These are phyloP conservation scores for Tichodroma muraria DNA, from an alignment of 2,113 vertebrate genomes.

Conservation along the genomic window DNA sequence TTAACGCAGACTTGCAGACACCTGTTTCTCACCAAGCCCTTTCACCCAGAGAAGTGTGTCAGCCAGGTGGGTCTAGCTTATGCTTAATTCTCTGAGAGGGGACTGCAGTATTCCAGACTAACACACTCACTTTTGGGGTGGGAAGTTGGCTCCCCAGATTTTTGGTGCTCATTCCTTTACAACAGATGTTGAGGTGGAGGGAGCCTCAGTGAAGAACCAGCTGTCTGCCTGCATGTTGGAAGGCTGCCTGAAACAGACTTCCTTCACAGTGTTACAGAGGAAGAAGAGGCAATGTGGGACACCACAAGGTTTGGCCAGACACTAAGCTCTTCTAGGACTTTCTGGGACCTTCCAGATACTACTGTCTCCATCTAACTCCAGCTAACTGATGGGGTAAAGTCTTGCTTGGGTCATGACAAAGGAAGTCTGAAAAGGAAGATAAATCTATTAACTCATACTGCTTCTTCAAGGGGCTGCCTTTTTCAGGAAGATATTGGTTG, in stretches of 20 bases:
- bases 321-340: not conserved
- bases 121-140: rapidly evolving
- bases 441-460: not conserved
- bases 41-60: not conserved
- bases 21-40: not conserved
- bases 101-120: not conserved
- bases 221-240: not conserved
- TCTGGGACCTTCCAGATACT: not conserved
- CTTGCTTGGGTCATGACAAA: not conserved
- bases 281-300: not conserved
- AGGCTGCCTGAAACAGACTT: not conserved
- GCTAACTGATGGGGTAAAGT: not conserved
- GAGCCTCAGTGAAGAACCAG: not conserved
- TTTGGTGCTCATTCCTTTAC: not conserved
- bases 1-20: not conserved
- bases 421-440: not conserved
- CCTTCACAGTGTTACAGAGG: not conserved
- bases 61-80: not conserved
- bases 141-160: not conserved
- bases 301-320: not conserved
- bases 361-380: not conserved
- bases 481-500: not conserved
- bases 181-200: not conserved
- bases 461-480: not conserved
- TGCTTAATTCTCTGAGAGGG: not conserved